Conservation (phyloP, 1,140 invertebrate genomes). For the Megathymus violae region DNA sequence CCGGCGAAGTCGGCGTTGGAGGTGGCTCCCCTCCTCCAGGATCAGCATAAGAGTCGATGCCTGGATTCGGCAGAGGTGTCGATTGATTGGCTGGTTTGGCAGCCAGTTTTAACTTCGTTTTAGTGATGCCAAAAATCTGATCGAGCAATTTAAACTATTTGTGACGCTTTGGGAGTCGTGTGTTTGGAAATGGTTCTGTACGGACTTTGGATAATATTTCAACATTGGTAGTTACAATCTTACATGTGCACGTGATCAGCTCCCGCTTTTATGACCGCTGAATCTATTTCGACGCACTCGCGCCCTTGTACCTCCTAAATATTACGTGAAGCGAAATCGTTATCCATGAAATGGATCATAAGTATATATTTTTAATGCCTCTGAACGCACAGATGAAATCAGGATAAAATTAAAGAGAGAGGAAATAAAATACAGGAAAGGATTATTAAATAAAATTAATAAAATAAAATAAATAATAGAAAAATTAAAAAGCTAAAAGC, state of each 20-base stretch:
- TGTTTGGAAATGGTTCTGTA: constrained; percentile 49
- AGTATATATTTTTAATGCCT: constrained; percentile 37
- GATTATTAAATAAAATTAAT: constrained; percentile 60
- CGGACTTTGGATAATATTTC: constrained; percentile 56
- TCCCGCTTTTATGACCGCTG: constrained; percentile 46
- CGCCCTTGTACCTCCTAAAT: constrained; percentile 39
- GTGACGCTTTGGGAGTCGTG: constrained; percentile 43
- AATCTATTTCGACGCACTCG: constrained; percentile 49
- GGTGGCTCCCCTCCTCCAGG: constrained; percentile 76
- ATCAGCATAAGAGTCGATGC: constrained; percentile 75
- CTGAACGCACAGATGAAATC: constrained; percentile 43
- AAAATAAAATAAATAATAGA: constrained; percentile 66
- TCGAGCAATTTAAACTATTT: constrained; percentile 47
- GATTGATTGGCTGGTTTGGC: constrained; percentile 43
- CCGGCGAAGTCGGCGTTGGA: constrained; percentile 73
- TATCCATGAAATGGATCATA: constrained; percentile 43
- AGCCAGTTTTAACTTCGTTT: constrained; percentile 56
- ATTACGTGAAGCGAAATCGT: constrained; percentile 38
- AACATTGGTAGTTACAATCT: constrained; percentile 39
- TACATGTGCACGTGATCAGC: constrained; percentile 35
- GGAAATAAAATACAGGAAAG: constrained; percentile 64
- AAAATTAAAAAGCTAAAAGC: constrained; percentile 78
- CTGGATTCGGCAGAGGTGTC: constrained; percentile 60
- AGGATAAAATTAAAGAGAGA: constrained; percentile 54
- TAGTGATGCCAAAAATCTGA: constrained; percentile 56